Percentiles rank a stretch among this genome's conserved stretches.
These are phyloP conservation scores for Corythornis leucogaster DNA, from an alignment of 2,797 vertebrate genomes.

Conservation along the genomic window DNA sequence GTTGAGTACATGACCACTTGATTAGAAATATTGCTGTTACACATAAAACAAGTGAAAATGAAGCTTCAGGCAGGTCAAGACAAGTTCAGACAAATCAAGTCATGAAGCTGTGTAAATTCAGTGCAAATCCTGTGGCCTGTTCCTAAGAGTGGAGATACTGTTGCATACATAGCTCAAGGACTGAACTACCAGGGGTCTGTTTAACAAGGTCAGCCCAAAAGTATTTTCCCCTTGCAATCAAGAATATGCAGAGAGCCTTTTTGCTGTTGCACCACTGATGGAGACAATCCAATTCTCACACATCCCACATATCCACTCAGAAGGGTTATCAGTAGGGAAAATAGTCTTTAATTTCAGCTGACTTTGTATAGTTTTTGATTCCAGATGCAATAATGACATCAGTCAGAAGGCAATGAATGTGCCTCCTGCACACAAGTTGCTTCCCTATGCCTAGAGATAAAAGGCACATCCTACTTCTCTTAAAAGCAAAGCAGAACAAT, in stretches of 20 bases:
- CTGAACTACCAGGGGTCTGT: background rate
- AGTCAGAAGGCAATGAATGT: background rate
- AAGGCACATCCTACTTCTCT: background rate
- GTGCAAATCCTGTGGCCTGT: background rate
- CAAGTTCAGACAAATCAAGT: background rate
- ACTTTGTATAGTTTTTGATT: background rate
- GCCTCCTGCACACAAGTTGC: background rate
- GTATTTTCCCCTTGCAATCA: background rate
- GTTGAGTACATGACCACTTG: rapidly evolving
- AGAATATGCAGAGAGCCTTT: background rate
- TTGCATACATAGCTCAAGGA: background rate
- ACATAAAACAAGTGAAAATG: background rate
- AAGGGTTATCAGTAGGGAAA: background rate
- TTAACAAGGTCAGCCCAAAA: background rate
- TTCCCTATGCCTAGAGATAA: background rate
- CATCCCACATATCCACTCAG: rapidly evolving
- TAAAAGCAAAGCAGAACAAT: background rate
- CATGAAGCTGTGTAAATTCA: background rate
- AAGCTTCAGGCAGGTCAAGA: background rate
- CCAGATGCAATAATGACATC: background rate
- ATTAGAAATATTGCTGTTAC: background rate
- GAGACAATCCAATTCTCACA: background rate
- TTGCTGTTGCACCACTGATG: background rate
- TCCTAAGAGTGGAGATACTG: background rate
- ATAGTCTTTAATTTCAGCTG: background rate